These are phyloP conservation scores for Dendronephthya gigantea DNA, from an alignment of 64 coral and sea anemone genomes.

Conservation along the genomic window DNA sequence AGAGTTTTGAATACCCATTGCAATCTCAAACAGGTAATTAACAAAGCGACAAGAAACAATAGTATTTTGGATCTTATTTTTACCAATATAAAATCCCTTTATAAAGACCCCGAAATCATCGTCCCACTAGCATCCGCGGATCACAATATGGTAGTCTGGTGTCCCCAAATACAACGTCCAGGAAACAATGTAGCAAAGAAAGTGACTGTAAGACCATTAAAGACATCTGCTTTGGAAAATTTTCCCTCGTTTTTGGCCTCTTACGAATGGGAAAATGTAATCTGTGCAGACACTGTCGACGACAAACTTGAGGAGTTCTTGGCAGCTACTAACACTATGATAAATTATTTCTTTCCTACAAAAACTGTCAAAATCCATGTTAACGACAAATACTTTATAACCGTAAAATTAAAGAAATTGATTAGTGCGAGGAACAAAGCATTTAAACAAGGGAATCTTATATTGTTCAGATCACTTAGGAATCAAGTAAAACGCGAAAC, in stretches of 20 bases:
- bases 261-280: background rate
- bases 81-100: background rate
- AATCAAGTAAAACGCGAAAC: too few relatives aligned
- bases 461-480: too few relatives aligned
- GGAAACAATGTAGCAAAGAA: background rate
- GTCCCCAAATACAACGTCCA: background rate
- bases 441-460: too few relatives aligned
- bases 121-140: background rate
- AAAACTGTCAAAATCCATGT: slow-evolving; percentile 2
- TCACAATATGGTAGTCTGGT: background rate
- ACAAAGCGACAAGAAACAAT: background rate
- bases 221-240: background rate
- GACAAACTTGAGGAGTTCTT: background rate
- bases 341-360: background rate
- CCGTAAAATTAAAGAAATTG: background rate
- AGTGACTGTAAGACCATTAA: background rate
- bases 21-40: background rate
- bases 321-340: background rate
- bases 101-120: background rate
- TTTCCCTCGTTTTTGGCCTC: background rate
- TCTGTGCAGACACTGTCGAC: background rate
- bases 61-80: slow-evolving; percentile 13
- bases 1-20: background rate
- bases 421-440: too few relatives aligned
- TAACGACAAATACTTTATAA: slow-evolving; percentile 8